Percentiles rank a stretch among this genome's conserved stretches.
These are phyloP conservation scores for Zosterops hypoxanthus DNA, from an alignment of 2,113 vertebrate genomes.

Conservation along the genomic window DNA sequence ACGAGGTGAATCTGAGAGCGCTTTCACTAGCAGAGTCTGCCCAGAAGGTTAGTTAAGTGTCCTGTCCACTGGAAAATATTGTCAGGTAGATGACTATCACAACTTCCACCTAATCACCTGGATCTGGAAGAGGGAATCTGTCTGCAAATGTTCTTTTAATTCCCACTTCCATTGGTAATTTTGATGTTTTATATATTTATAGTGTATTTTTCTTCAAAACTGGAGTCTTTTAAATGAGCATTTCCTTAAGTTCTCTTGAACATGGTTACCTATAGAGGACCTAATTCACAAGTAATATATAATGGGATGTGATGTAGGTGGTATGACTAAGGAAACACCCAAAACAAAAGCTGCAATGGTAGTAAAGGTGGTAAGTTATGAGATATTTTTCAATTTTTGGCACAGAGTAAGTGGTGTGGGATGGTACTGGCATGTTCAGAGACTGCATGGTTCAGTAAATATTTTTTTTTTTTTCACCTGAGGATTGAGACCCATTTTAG, in stretches of 20 bases:
- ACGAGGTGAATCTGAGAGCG: neutral
- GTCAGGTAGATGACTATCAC: neutral
- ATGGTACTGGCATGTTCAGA: neutral
- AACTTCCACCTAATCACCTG: neutral
- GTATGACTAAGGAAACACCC: neutral
- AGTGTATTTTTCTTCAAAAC: neutral
- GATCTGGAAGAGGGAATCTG: neutral
- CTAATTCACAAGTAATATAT: neutral
- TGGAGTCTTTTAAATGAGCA: neutral
- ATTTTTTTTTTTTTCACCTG: neutral
- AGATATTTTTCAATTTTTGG: neutral
- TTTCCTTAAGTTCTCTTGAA: neutral
- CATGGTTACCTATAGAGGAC: rapidly evolving
- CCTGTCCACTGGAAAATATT: neutral
- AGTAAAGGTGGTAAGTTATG: neutral
- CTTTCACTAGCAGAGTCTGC: neutral
- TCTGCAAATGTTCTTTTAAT: neutral
- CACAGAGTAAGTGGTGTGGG: too few species aligned
- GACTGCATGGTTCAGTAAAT: neutral
- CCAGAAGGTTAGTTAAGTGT: neutral
- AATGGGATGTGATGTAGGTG: neutral
- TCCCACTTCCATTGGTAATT: neutral
- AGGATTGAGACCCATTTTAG: neutral
- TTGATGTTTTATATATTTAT: neutral
- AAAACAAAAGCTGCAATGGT: neutral